phyloP scores from a whole-genome alignment of 2,888 invertebrate genomes.

The Hymenopus coronatus region DNA sequence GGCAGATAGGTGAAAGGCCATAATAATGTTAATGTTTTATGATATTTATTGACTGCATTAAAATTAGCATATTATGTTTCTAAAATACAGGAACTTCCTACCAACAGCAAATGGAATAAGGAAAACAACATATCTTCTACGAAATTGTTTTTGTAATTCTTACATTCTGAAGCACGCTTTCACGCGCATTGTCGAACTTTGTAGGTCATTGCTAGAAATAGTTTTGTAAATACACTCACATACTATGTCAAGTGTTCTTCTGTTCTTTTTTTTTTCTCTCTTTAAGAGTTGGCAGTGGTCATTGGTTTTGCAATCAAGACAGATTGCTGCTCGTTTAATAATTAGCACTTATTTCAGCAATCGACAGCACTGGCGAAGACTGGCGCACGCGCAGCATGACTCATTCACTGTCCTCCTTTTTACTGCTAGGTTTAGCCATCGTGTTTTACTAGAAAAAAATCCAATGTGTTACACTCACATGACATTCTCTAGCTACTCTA shows the following conservation, averaged over 20 bases:
- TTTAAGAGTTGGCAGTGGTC: background rate
- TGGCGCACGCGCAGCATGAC: background rate
- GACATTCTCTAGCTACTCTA: too few species aligned
- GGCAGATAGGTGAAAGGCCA: too few species aligned
- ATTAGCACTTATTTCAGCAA: background rate
- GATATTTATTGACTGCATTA: too few species aligned
- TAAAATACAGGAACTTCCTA: too few species aligned
- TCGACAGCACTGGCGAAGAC: background rate
- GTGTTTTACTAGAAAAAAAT: background rate
- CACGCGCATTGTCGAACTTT: background rate
- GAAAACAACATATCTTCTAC: too few species aligned
- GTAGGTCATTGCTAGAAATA: background rate
- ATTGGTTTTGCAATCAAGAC: background rate
- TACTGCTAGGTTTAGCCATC: background rate
- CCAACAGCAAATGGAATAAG: too few species aligned
- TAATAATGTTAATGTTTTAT: too few species aligned
- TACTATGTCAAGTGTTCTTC: background rate
- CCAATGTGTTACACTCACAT: too few species aligned
- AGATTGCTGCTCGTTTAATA: background rate
- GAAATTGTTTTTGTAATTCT: background rate
- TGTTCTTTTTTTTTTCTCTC: too few species aligned
- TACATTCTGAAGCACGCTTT: background rate
- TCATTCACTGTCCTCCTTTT: background rate
- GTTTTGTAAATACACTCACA: background rate
- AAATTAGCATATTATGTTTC: too few species aligned